These are phyloP conservation scores for Hydrozoanthus tunicans DNA, from an alignment of 64 coral and sea anemone genomes.

Conservation along the genomic window DNA sequence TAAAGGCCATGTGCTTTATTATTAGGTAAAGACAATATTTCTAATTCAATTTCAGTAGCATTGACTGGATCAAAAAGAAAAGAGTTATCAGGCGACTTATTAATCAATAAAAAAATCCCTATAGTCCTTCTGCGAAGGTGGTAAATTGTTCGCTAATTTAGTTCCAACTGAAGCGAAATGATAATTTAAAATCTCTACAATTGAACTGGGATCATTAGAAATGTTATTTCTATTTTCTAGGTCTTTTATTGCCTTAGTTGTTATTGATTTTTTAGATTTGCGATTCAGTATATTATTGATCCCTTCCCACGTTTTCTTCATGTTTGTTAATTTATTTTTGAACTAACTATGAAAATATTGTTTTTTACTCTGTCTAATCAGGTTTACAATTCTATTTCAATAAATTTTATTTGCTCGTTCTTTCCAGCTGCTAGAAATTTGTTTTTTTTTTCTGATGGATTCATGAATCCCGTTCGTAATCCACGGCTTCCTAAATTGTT, in stretches of 20 bases:
- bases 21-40: no score
- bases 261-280: slow-evolving; percentile 19
- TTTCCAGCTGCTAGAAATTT: background rate
- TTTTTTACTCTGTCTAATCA: slow-evolving; percentile 20
- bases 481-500: slow-evolving; percentile 5
- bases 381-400: slow-evolving; percentile 11
- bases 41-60: no score
- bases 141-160: slow-evolving; percentile 21
- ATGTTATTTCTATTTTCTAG: background rate
- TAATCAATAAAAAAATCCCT: background rate
- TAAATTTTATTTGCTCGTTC: slow-evolving; percentile 17
- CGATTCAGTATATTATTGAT: slow-evolving; percentile 31
- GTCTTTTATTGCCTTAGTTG: background rate
- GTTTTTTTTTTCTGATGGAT: background rate
- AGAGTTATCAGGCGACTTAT: no score
- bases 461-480: background rate
- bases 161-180: slow-evolving; percentile 16
- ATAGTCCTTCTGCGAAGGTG: slow-evolving; percentile 14
- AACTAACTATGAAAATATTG: slow-evolving; percentile 18
- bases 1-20: no score
- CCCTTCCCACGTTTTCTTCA: slow-evolving; percentile 41
- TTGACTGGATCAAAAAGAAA: no score
- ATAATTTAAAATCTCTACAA: slow-evolving; percentile 19
- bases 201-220: slow-evolving; percentile 23
- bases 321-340: slow-evolving; percentile 10